Base-by-base conservation (phyloP, 1,140 invertebrate genomes). In the Habropoda laboriosa region DNA sequence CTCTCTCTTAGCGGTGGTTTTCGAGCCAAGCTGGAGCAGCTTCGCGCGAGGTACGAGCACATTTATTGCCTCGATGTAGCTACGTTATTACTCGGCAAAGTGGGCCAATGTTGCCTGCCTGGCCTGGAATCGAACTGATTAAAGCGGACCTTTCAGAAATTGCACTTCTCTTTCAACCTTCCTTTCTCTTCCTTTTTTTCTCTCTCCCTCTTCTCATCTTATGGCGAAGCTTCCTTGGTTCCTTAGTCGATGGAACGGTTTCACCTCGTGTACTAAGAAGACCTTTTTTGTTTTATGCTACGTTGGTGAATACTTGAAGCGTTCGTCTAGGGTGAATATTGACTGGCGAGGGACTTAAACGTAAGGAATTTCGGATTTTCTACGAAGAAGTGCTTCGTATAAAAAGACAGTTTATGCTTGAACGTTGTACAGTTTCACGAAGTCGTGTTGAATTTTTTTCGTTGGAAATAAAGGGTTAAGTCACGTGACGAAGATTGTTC, bases 81-180 rank as follows among this genome's bases (percentile, higher is more conserved):
- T 64, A 83, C 70, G 82, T 85, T 83, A 85, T 83, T 85, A 80
- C 76, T 83, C 51, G 51, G 45, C 51, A 32, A 83, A 84, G 82
- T 84, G 82, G 81, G 76, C 70, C 81, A 85, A 79, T 83, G 81
- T 83, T 82, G 51, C 30, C 61, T 7, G 75, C 27, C 57, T 49
- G 58, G 47, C 61, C 82, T 74, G 60, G 78, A 83, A 85, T 85
- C 81, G 64, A 83, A 83, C 76, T 83, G 76, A 84, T 84, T 84
- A 84, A 84, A 84, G 80, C 77, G 21, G 81, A 83, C 35, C 82
- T 64, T 79, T 83, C 51, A 83, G 64, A 83, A 79, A 79, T 83
- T 80, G 24, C 55, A 13, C 47, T 32, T 51, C 45, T 12, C 18
- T n/a, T n/a, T n/a, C n/a, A n/a, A n/a, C 40, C 27, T 30, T 58